A percentile compares a stretch with the other conserved stretches of the same genome.
Conservation (phyloP, 2,797 vertebrate species). For the Dallia pectoralis region DNA sequence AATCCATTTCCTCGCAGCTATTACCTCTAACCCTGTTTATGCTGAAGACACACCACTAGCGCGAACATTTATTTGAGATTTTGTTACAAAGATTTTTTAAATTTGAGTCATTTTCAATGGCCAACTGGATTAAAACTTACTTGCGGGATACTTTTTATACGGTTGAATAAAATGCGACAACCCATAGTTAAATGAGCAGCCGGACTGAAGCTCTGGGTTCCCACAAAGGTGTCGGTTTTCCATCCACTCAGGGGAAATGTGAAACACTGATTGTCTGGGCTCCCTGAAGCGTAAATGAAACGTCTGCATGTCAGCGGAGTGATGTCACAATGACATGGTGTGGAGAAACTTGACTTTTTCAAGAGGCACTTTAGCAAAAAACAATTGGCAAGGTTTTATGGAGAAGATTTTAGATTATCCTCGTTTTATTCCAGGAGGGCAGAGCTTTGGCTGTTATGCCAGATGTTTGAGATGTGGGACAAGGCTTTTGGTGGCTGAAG, state of each 20-base stretch:
- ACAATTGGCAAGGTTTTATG: slow-evolving; percentile 22
- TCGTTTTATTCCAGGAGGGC: slow-evolving; percentile 23
- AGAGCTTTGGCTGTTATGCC: slow-evolving; percentile 21
- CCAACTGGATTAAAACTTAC: neutral
- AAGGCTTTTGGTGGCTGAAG: slow-evolving; percentile 45
- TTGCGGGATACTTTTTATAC: neutral
- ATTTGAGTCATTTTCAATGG: no score
- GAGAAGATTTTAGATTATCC: slow-evolving; percentile 44
- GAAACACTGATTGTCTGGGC: neutral
- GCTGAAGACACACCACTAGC: no score
- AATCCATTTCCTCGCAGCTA: no score
- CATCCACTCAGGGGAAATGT: slow-evolving; percentile 7
- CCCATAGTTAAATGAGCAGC: neutral
- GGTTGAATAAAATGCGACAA: neutral
- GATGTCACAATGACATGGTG: slow-evolving; percentile 22
- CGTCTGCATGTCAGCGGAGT: neutral
- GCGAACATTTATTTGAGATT: no score
- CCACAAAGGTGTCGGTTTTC: neutral
- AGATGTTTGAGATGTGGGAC: slow-evolving; percentile 53
- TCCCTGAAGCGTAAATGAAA: slow-evolving; percentile 7
- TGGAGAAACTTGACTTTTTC: slow-evolving; percentile 35
- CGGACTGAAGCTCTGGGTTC: slow-evolving; percentile 3
- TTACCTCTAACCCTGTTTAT: no score
- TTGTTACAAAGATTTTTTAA: no score
- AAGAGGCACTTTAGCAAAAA: slow-evolving; percentile 26